Base-by-base conservation (phyloP, 2,888 invertebrate genomes). In the Phortica okadai region DNA sequence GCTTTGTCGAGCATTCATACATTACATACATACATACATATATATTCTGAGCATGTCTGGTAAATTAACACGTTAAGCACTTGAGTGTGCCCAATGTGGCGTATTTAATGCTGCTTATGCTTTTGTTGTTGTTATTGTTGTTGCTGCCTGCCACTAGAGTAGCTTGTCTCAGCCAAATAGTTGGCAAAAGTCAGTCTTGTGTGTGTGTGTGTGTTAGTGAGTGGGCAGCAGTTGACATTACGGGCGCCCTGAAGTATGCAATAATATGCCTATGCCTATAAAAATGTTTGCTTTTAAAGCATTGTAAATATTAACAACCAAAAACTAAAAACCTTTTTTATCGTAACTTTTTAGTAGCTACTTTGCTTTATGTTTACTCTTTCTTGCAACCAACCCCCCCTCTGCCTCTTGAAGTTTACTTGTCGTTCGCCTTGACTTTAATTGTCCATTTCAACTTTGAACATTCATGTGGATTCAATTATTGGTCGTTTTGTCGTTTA, bases 21-120 rank as follows among this genome's bases (percentile, higher is more conserved):
- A 21, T 21, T 21, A 21, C 21, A 1, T 21, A 21, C 21, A 21
- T 21, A 21, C 21, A 21, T 33, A 33, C 33, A 33, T 72, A 80
- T 76, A 79, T 80, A 78, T 77, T 70, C 69, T 70, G 77, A 74
- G 80, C 21, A 54, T 33, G 33, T 56, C 88, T 87, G 89, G 87
- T 89, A 90, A 89, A 90, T 90, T 90, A 90, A 90, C 90, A 83
- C 90, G 88, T 87, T 90, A 89, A 90, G 89, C 88, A 90, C 88
- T 89, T 90, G 88, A 90, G 88, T 88, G 88, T 81, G 84, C 82
- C 83, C 89, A 89, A 90, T 89, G 90, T 89, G 85, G 90, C 88
- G 88, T 89, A 89, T 88, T 85, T 89, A 89, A 90, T 90, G 83
- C 85, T 85, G 88, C 78, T 86, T 62, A 62, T n/a, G 41, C 41